Percentiles rank a stretch among this genome's conserved stretches.
These are phyloP conservation scores for Pectinophora gossypiella DNA, from an alignment of 1,140 invertebrate genomes.

Conservation along the genomic window DNA sequence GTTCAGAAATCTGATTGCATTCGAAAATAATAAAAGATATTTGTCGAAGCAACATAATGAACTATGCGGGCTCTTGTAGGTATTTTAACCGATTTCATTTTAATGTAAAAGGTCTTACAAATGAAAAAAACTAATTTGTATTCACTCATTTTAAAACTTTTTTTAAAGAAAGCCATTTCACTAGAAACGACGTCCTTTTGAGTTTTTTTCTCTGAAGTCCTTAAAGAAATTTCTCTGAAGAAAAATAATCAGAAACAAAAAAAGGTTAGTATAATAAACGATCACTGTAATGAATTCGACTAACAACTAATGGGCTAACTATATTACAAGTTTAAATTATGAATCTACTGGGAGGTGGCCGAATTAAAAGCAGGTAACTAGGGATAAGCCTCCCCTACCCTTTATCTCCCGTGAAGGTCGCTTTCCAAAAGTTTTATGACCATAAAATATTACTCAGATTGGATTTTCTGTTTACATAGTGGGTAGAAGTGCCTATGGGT, in stretches of 20 bases:
- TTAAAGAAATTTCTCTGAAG: neutral
- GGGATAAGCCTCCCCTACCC: constrained; percentile 26
- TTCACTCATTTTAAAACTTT: too few relatives aligned
- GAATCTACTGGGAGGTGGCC: constrained; percentile 24
- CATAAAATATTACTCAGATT: constrained; percentile 24
- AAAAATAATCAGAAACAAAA: neutral
- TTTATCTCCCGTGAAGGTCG: constrained; percentile 23
- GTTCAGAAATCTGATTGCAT: neutral
- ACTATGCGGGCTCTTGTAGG: too few relatives aligned
- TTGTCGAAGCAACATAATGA: too few relatives aligned
- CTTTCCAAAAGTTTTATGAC: constrained; percentile 20
- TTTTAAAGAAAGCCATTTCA: too few relatives aligned
- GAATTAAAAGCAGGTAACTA: constrained; percentile 28
- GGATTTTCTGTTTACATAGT: constrained; percentile 16
- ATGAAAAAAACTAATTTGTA: too few relatives aligned
- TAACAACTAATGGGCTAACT: constrained; percentile 15
- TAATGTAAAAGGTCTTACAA: too few relatives aligned
- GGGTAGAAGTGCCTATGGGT: too few relatives aligned
- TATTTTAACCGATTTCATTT: too few relatives aligned
- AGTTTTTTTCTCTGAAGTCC: too few relatives aligned
- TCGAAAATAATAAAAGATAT: neutral
- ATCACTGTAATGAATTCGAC: constrained; percentile 10
- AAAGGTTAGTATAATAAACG: neutral
- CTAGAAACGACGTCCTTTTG: too few relatives aligned
- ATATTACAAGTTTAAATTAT: constrained; percentile 30